phyloP scores from a whole-genome alignment of 2,113 vertebrate genomes.

The Cephalopterus ornatus region DNA sequence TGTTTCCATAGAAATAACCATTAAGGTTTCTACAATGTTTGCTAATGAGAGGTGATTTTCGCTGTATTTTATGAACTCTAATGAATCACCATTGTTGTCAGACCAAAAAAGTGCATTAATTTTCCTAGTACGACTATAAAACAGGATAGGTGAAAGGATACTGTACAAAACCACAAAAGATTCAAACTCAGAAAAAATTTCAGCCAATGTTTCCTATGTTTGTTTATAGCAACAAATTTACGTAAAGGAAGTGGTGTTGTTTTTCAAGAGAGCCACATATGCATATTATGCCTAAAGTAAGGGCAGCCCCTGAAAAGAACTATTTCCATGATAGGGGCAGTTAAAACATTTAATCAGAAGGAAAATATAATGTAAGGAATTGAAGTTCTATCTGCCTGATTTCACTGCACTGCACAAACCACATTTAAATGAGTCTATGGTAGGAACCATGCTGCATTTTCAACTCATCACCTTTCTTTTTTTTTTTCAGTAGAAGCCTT shows the following conservation, averaged over 20 bases:
- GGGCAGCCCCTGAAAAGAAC: background rate
- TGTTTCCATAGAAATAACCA: background rate
- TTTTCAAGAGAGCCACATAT: background rate
- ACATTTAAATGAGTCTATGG: background rate
- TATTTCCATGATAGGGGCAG: background rate
- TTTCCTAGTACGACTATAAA: background rate
- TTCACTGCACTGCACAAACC: background rate
- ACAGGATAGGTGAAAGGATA: background rate
- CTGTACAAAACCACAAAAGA: background rate
- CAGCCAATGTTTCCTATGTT: background rate
- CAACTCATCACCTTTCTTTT: background rate
- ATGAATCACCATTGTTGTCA: background rate
- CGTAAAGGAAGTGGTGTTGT: background rate
- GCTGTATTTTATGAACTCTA: background rate
- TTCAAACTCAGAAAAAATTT: background rate
- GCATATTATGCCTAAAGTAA: background rate
- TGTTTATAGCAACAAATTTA: background rate
- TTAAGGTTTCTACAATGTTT: background rate
- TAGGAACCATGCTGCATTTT: background rate
- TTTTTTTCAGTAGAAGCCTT: background rate
- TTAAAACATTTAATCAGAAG: background rate
- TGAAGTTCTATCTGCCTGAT: background rate
- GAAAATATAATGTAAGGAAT: background rate
- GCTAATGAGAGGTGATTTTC: background rate
- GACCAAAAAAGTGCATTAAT: background rate